A percentile compares a stretch with the other conserved stretches of the same genome.
phyloP scores from a whole-genome alignment of 1,140 invertebrate genomes.

The Hermetia illucens region DNA sequence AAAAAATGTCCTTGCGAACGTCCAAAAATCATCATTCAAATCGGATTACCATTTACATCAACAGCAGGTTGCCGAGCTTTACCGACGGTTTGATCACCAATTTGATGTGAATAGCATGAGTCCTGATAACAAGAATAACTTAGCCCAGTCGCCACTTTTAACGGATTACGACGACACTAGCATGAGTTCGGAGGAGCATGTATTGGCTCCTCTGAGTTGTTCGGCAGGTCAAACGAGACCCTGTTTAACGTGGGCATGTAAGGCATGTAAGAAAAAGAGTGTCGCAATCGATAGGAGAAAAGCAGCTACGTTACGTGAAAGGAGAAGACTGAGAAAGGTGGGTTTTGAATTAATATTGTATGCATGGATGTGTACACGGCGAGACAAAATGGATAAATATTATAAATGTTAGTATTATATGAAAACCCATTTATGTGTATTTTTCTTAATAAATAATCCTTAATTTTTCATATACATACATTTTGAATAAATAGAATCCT shows the following conservation, averaged over 20 bases:
- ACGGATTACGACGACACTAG: conserved; percentile 29
- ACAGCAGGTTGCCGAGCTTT: background rate
- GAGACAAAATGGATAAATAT: no score
- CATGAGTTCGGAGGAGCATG: conserved; percentile 31
- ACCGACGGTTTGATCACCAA: background rate
- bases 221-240: conserved; percentile 43
- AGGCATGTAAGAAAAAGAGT: conserved; percentile 89
- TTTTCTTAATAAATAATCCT: no score
- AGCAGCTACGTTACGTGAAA: conserved; percentile 88
- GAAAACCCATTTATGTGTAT: no score
- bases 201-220: conserved; percentile 34
- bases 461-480: no score
- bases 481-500: no score
- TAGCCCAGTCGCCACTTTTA: conserved; percentile 18
- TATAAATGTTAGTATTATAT: no score
- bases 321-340: conserved; percentile 83
- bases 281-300: conserved; percentile 89
- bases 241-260: conserved; percentile 90
- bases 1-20: background rate
- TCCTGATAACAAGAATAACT: background rate
- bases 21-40: background rate
- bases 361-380: no score
- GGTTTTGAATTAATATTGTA: no score
- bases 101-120: background rate
- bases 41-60: background rate